These are phyloP conservation scores for Siniperca chuatsi DNA, from an alignment of 2,113 vertebrate species.

Conservation along the genomic window DNA sequence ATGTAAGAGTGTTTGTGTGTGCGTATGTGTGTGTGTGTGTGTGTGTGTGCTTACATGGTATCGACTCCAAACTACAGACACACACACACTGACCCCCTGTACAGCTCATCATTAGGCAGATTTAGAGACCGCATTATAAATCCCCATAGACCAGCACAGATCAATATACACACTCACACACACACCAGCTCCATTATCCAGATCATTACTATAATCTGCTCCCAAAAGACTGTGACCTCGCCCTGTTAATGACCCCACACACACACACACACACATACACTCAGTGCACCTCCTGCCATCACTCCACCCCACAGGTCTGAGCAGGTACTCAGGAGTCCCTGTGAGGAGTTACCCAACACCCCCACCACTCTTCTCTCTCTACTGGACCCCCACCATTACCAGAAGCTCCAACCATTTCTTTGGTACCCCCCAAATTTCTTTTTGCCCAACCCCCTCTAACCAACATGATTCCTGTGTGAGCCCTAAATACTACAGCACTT, in stretches of 20 bases:
- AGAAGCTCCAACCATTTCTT: constrained; percentile 8
- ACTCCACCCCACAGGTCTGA: constrained; percentile 44
- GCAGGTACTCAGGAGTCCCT: constrained; percentile 48
- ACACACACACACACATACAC: constrained; percentile 49
- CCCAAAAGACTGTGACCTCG: constrained; percentile 77
- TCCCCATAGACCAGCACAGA: constrained; percentile 68
- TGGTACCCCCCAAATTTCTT: background rate
- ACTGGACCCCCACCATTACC: constrained; percentile 18
- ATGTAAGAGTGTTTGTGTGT: constrained; percentile 4
- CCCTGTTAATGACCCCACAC: constrained; percentile 74
- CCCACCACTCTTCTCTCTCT: constrained; percentile 19
- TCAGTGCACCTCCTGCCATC: constrained; percentile 54
- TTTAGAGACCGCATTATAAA: constrained; percentile 75
- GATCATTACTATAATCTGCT: constrained; percentile 77
- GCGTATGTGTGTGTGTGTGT: constrained; percentile 2
- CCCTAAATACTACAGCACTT: background rate
- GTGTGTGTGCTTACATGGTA: constrained; percentile 21
- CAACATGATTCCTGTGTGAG: background rate
- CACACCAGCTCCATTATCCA: constrained; percentile 75
- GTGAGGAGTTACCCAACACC: constrained; percentile 35
- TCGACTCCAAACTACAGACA: constrained; percentile 38
- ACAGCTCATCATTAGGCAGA: constrained; percentile 74
- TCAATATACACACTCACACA: constrained; percentile 67
- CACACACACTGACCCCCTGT: constrained; percentile 45
- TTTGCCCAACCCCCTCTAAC: no score